Evolutionary conservation across 2,797 vertebrate genomes (phyloP).

Genomic region (Anas georgica): DNA sequence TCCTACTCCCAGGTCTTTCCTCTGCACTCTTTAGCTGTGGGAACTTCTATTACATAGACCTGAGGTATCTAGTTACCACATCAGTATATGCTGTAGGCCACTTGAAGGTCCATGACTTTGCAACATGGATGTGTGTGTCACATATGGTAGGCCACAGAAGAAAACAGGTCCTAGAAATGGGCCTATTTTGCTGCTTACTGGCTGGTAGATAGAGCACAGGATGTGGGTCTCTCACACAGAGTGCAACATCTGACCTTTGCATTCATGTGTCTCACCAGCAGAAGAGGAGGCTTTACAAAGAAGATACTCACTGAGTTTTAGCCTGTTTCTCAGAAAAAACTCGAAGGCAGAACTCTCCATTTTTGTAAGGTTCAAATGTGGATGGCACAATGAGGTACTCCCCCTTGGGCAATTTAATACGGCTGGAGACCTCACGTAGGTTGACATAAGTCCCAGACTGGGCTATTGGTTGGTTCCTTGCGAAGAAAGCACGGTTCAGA

Average conservation of each 20-base stretch:
- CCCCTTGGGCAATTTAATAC: slow-evolving; percentile 82
- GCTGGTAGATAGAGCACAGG: background rate
- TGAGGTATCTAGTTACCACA: background rate
- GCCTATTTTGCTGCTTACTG: background rate
- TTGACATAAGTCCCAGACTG: slow-evolving; percentile 83
- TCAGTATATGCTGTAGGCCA: background rate
- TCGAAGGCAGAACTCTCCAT: slow-evolving; percentile 88
- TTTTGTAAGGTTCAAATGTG: slow-evolving; percentile 86
- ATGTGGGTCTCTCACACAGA: background rate
- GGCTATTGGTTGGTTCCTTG: slow-evolving; percentile 75
- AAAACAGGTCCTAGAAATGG: background rate
- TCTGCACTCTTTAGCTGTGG: background rate
- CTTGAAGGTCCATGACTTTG: background rate
- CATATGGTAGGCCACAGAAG: fast-evolving
- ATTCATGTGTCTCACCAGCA: background rate
- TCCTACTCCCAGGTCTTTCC: background rate
- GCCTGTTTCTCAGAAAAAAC: slow-evolving; percentile 88
- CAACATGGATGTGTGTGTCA: background rate
- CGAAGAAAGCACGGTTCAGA: slow-evolving; percentile 83
- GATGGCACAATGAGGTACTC: slow-evolving; percentile 89
- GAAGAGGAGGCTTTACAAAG: background rate
- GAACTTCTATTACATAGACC: background rate
- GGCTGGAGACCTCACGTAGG: slow-evolving; percentile 83
- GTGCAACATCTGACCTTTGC: background rate
- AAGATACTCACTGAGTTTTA: slow-evolving; percentile 75